These are phyloP conservation scores for Orestias chungarensis DNA, from an alignment of 2,797 vertebrate species.

Conservation along the genomic window DNA sequence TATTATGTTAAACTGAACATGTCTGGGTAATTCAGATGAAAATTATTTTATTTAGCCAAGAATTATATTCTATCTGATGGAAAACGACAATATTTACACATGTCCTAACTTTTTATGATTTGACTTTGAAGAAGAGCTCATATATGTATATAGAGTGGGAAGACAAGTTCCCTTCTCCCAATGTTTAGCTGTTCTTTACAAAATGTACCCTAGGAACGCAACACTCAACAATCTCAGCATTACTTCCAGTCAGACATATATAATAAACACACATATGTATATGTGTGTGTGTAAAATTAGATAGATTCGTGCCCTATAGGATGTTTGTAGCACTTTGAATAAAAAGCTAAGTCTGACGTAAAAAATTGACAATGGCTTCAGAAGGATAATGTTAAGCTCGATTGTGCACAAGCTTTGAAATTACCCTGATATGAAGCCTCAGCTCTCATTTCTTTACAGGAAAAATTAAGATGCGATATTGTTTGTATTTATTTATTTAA, in stretches of 20 bases:
- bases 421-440: neutral
- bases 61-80: neutral
- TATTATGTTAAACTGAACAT: neutral
- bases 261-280: no score
- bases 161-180: neutral
- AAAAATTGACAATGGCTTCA: neutral
- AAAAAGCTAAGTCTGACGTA: no score
- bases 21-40: neutral
- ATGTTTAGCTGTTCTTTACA: neutral
- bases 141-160: neutral
- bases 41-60: neutral
- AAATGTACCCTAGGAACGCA: no score
- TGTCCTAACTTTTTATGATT: neutral
- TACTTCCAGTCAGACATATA: no score
- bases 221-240: neutral
- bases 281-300: neutral
- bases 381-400: neutral
- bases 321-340: neutral
- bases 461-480: no score
- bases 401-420: neutral
- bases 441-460: neutral
- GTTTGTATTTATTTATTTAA: no score
- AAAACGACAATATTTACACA: no score
- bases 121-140: neutral
- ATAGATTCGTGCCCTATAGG: neutral